Evolutionary conservation across 2,797 vertebrate genomes (phyloP).

Genomic region (Oceanodroma leucorhoa): DNA sequence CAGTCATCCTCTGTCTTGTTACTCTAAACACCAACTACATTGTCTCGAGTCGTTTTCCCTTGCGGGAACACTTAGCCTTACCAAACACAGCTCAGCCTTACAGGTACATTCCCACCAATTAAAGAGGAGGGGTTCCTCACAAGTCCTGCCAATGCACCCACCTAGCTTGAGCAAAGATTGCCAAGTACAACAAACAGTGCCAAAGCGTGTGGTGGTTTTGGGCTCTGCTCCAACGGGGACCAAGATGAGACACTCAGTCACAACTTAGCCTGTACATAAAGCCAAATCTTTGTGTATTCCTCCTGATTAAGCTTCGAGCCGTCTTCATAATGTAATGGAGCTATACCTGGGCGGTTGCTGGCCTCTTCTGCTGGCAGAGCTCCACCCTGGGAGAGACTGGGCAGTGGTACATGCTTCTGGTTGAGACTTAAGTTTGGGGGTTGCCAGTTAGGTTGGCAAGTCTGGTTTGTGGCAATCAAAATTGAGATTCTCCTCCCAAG

Average conservation of each 20-base stretch:
- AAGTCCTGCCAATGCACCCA: conserved; percentile 71
- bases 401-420: not conserved
- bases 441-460: not conserved
- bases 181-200: conserved; percentile 61
- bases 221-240: conserved; percentile 40
- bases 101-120: conserved; percentile 70
- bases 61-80: conserved; percentile 67
- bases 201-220: conserved; percentile 64
- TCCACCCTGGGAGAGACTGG: not conserved
- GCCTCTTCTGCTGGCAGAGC: not conserved
- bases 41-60: conserved; percentile 64
- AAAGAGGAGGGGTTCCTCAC: conserved; percentile 71
- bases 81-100: conserved; percentile 64
- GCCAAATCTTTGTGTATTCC: conserved; percentile 46
- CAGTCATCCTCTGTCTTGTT: conserved; percentile 61
- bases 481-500: not conserved
- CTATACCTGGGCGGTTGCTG: not conserved
- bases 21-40: conserved; percentile 67
- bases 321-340: not conserved
- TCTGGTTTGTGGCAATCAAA: conserved; percentile 33
- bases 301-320: conserved; percentile 22
- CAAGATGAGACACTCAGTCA: conserved; percentile 64
- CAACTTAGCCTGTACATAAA: conserved; percentile 45
- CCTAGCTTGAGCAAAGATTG: conserved; percentile 54
- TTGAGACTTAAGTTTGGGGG: conserved; percentile 13